phyloP scores from a whole-genome alignment of 1,140 invertebrate species.

The Penaeus indicus region DNA sequence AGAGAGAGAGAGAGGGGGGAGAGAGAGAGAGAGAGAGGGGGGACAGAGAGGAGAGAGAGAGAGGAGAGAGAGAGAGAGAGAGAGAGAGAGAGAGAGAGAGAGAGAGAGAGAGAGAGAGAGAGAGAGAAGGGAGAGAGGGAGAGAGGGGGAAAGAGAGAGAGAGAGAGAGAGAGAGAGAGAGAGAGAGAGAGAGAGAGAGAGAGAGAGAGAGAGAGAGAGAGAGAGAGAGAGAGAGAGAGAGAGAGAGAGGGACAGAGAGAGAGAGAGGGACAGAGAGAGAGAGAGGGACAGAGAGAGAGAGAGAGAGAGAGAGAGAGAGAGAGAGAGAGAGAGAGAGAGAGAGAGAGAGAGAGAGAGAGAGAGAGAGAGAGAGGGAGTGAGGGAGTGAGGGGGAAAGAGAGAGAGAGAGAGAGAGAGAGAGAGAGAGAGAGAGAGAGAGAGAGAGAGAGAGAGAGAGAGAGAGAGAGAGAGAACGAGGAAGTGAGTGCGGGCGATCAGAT shows the following conservation, averaged over 20 bases:
- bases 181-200: conserved; percentile 12
- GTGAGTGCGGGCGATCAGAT: no score
- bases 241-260: background rate
- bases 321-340: background rate
- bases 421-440: background rate
- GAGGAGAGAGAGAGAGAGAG: no score
- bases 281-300: no score
- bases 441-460: background rate
- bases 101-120: no score
- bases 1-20: background rate
- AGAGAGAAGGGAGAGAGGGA: background rate
- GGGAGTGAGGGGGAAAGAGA: no score
- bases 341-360: background rate
- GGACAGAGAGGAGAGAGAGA: background rate
- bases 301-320: background rate
- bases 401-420: background rate
- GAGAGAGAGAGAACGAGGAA: conserved; percentile 6
- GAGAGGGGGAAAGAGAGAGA: background rate
- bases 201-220: background rate
- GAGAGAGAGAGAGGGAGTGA: no score
- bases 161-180: conserved; percentile 16
- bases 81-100: background rate
- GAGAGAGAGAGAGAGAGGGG: background rate
- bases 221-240: background rate
- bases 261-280: background rate